Evolutionary conservation across 2,888 invertebrate species (phyloP).

Genomic region (Polydrusus tereticollis): DNA sequence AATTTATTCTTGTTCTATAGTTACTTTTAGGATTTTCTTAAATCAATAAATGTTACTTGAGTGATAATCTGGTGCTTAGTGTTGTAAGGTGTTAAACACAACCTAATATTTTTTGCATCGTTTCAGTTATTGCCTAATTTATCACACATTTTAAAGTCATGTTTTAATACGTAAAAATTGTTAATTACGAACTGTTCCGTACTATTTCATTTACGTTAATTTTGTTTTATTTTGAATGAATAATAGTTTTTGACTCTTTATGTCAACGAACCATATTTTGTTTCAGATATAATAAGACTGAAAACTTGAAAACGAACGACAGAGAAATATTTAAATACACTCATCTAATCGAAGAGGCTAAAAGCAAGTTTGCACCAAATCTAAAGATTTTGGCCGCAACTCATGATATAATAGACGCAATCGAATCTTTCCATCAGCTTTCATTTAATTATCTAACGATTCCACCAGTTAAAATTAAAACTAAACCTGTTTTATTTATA

Average conservation of each 20-base stretch:
- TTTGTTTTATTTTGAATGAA: too few species aligned
- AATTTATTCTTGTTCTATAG: too few species aligned
- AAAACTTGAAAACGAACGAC: conserved; percentile 76
- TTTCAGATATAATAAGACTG: conserved; percentile 84
- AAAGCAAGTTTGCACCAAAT: conserved; percentile 82
- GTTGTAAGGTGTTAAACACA: too few species aligned
- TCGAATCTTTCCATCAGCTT: conserved; percentile 88
- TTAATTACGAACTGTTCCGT: neutral
- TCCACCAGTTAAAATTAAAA: conserved; percentile 84
- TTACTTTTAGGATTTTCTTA: too few species aligned
- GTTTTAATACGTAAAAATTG: too few species aligned
- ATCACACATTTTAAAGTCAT: too few species aligned
- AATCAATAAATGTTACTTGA: too few species aligned
- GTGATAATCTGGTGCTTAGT: too few species aligned
- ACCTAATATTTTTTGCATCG: too few species aligned
- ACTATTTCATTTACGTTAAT: neutral
- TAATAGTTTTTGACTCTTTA: neutral
- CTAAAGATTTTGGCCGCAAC: conserved; percentile 79
- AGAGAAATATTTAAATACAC: conserved; percentile 79
- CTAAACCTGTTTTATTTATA: conserved; percentile 85
- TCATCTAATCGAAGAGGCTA: conserved; percentile 85
- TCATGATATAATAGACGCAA: conserved; percentile 80
- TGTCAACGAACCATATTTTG: neutral
- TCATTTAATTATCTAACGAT: conserved; percentile 83
- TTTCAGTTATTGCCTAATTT: too few species aligned